Base-by-base conservation (phyloP, 2,888 invertebrate species). In the Biston betularia region DNA sequence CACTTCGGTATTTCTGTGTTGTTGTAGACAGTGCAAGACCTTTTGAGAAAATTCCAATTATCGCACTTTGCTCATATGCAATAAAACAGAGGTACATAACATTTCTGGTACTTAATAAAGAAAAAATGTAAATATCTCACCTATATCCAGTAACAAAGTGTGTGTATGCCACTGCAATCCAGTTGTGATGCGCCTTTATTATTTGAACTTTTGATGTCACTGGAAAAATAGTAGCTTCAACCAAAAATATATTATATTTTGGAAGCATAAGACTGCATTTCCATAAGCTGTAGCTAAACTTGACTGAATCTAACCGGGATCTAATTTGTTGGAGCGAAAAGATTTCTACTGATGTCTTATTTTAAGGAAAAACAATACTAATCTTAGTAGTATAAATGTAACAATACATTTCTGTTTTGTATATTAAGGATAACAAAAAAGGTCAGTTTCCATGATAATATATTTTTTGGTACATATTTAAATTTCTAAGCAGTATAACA, bases 111-210 rank as follows among this genome's bases (percentile, higher is more conserved):
- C 33, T 15, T 5, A n/a, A 3, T 3, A n/a, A n/a, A 52, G 33
- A 3, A 52, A n/a, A 10, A 53, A 9, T 35, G 14, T 15, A 14
- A 15, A 9, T 24, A 6, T 69, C 82, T 83, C 91, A 97, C 97
- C 97, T 96, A 88, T 98, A 99, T 83, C 99, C 98, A 67, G 98
- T 97, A 33, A 99, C 97, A 91, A 98, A 98, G 90, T 99, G 98
- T 65, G 98, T 97, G 88, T 99, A 99, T 0, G 98, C 99, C 33
- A 98, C 98, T 33, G 98, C 98, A 72, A 99, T 97, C 98, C 99
- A 99, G 87, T 99, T 99, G 88, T 99, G 98, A 91, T 99, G 99
- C 5, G 99, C 99, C 86, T 98, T 97, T 76, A 99, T 97, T 58
- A 98, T 97, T 92, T 98, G 97, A 46, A 98, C 98, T 79, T 98